Base-by-base conservation (phyloP, 2,888 invertebrate genomes). In the Phortica magna region DNA sequence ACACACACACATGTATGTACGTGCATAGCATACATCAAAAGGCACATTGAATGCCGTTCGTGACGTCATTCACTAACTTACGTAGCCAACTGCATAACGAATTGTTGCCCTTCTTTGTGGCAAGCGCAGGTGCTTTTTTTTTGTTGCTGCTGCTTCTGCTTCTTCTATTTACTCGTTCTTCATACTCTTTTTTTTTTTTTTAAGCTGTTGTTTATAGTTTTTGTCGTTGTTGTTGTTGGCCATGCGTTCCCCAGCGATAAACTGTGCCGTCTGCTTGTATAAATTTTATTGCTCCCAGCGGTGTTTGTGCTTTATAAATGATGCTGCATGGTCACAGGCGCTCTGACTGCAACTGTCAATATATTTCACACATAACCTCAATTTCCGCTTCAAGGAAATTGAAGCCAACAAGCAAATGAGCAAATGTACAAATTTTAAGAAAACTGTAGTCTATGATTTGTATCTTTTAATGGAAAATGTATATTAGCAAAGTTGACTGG, bases 1-100 rank as follows among this genome's bases (percentile, higher is more conserved):
- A 19, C 70, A 48, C 42, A 74, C 43, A 61, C 61, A 70, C 61
- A 73, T 19, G 42, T 14, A 42, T 42, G 61, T 68, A 48, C 22
- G 14, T 48, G 14, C 14, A 48, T 48, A 48, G 14, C 14, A 59
- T 67, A 41, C 31, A 72, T 39, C 22, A 55, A 43, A 71, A 53
- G 39, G 68, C 64, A 48, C 55, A 77, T 55, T 83, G 83, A 83
- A 83, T 83, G 83, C 76, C 83, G 80, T 82, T 83, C 80, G 79
- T 83, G 83, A 83, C 83, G 83, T 83, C 83, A 83, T 79, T 71
- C 55, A 73, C 43, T 5, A 12, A 12, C 2, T 12, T n/a, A 17
- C 43, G 41, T 22, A 48, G 19, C 31, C 17, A 22, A 31, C 14
- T 39, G 71, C 22, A 7, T 7, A 12, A 22, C 31, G 42, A 55